A percentile compares a stretch with the other conserved stretches of the same genome.
These are phyloP conservation scores for human DNA, from an alignment of 2,113 vertebrate species.

Conservation along the genomic window GRCh38 chr14:24783001-24783500, in stretches of 20 bases:
- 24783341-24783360: constrained; percentile 10
- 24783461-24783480: constrained; percentile 38
- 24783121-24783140: not conserved
- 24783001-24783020: not conserved
- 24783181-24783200: not conserved
- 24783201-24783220: not conserved
- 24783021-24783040: not conserved
- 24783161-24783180: not conserved
- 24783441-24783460: not conserved
- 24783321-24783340: not conserved
- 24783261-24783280: no score
- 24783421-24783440: not conserved
- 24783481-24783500: constrained; percentile 16
- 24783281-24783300: not conserved
- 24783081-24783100: constrained; percentile 16
- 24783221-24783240: not conserved
- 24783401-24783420: not conserved
- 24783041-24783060: not conserved
- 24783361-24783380: not conserved
- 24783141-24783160: not conserved
- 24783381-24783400: not conserved
- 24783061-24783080: not conserved
- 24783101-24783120: constrained; percentile 7
- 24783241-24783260: not conserved
- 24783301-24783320: not conserved